Evolutionary conservation across 2,113 vertebrate species (phyloP).

Genomic region (Perca schrenkii): DNA sequence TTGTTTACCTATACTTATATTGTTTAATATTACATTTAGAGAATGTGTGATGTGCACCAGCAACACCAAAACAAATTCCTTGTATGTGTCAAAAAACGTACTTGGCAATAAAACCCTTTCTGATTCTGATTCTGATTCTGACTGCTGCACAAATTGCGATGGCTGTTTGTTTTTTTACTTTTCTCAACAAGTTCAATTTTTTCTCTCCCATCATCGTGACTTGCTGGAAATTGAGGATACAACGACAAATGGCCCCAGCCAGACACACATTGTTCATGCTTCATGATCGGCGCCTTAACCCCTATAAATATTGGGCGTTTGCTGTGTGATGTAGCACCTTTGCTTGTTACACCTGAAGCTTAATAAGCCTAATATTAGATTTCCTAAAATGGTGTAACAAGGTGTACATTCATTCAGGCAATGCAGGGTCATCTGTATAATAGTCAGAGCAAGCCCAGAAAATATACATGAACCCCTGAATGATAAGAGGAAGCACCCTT

Average conservation of each 20-base stretch:
- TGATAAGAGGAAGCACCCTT: background rate
- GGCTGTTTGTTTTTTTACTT: background rate
- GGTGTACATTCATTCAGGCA: background rate
- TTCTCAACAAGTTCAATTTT: background rate
- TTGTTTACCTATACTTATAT: no score
- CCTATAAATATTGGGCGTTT: background rate
- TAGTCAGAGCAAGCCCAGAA: background rate
- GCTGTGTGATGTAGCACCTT: background rate
- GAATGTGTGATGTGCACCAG: no score
- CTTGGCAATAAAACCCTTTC: no score
- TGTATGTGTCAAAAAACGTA: no score
- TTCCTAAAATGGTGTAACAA: background rate
- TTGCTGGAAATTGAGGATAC: background rate
- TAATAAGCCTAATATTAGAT: constrained; percentile 1
- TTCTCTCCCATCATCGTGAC: no score
- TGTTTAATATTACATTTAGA: no score
- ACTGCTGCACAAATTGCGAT: background rate
- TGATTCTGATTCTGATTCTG: no score
- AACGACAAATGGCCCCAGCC: background rate
- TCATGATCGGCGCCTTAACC: background rate
- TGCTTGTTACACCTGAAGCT: background rate
- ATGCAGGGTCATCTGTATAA: background rate
- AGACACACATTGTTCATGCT: background rate
- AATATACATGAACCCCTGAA: background rate
- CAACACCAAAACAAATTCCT: no score